A percentile compares a stretch with the other conserved stretches of the same genome.
These are phyloP conservation scores for Lepus europaeus DNA, from an alignment of 2,113 vertebrate genomes.

Conservation along the genomic window DNA sequence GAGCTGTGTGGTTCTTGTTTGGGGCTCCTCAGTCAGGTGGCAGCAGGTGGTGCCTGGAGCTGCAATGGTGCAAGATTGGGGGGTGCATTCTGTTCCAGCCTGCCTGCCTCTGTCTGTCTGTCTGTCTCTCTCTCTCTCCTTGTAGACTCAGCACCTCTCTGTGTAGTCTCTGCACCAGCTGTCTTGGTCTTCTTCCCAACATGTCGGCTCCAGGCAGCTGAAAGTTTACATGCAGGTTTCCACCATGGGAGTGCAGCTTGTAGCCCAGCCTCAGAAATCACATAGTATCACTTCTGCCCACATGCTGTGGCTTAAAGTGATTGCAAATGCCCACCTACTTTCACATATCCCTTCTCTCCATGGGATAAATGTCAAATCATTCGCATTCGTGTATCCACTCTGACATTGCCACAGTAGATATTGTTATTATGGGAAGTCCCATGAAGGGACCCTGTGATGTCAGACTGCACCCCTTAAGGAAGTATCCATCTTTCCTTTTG, in stretches of 20 bases:
- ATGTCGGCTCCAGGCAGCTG: background rate
- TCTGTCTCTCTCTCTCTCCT: background rate
- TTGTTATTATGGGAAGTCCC: background rate
- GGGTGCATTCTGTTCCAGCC: accelerated
- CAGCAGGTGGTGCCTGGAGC: background rate
- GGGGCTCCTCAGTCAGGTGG: accelerated
- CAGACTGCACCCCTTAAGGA: background rate
- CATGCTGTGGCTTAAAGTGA: background rate
- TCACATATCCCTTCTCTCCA: background rate
- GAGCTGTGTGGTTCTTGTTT: background rate
- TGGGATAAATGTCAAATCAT: background rate
- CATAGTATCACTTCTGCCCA: background rate
- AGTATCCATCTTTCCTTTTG: background rate
- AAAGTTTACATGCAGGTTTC: background rate
- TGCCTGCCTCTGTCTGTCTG: background rate
- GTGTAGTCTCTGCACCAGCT: background rate
- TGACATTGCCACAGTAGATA: background rate
- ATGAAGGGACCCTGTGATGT: background rate
- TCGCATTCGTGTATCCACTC: background rate
- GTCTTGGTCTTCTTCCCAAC: background rate
- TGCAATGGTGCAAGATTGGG: background rate
- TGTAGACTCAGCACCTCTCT: background rate
- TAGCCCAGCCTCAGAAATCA: background rate
- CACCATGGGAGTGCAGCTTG: too few relatives aligned
- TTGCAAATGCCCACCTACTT: background rate